These are phyloP conservation scores for Xanthostigma xanthostigma DNA, from an alignment of 2,888 invertebrate genomes.

Conservation along the genomic window DNA sequence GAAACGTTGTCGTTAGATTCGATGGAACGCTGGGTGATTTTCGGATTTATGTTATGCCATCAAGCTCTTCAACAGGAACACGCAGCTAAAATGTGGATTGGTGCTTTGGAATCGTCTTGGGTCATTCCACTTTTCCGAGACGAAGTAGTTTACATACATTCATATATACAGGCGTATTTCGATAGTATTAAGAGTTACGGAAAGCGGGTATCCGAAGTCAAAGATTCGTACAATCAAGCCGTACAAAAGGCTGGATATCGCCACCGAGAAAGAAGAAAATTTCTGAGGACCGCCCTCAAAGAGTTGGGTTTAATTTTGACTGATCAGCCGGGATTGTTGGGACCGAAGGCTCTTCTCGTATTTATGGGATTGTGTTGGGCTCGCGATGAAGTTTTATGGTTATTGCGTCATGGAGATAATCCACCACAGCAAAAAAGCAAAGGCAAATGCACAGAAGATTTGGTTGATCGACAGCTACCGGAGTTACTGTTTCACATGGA, in stretches of 20 bases:
- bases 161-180: conserved; percentile 82
- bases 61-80: conserved; percentile 67
- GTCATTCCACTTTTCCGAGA: conserved; percentile 89
- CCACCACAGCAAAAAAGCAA: conserved; percentile 64
- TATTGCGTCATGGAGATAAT: conserved; percentile 90
- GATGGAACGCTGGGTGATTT: conserved; percentile 94
- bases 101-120: conserved; percentile 86
- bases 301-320: conserved; percentile 90
- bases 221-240: conserved; percentile 84
- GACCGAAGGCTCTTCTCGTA: conserved; percentile 92
- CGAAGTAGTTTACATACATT: conserved; percentile 92
- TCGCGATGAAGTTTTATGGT: conserved; percentile 94
- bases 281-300: conserved; percentile 85
- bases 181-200: conserved; percentile 90
- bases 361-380: conserved; percentile 93
- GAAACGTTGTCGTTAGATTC: conserved; percentile 91
- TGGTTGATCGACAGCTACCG: conserved; percentile 90
- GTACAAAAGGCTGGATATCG: conserved; percentile 80
- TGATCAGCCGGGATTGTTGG: conserved; percentile 94
- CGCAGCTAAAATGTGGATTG: conserved; percentile 79
- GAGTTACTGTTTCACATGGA: conserved; percentile 97
- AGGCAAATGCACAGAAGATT: conserved; percentile 75
- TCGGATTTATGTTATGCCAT: conserved; percentile 85
- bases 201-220: conserved; percentile 87
- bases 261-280: conserved; percentile 92